A percentile compares a stretch with the other conserved stretches of the same genome.
Conservation (phyloP, 2,797 vertebrate genomes). For the Chrysocyon brachyurus region DNA sequence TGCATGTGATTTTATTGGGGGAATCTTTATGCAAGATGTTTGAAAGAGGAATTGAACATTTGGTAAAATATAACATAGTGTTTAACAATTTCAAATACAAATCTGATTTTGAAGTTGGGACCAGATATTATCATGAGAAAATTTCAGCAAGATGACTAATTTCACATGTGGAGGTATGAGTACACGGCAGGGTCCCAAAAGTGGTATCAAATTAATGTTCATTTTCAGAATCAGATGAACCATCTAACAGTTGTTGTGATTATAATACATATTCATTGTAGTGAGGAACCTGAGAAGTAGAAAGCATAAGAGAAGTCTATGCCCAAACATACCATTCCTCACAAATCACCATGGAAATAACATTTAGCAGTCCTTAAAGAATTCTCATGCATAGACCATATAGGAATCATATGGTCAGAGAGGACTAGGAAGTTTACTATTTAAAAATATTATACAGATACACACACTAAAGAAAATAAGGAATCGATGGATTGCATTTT, state of each 20-base stretch:
- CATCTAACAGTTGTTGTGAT: background rate
- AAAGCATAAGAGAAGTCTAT: background rate
- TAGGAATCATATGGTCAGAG: background rate
- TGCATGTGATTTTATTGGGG: background rate
- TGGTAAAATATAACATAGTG: background rate
- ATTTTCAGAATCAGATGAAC: background rate
- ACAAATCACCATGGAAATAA: background rate
- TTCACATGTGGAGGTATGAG: background rate
- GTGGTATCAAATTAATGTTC: background rate
- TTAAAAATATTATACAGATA: background rate
- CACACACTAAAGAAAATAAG: background rate
- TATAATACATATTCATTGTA: background rate
- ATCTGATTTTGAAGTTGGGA: background rate
- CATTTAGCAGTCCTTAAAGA: background rate
- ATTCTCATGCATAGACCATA: background rate
- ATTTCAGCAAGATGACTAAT: background rate
- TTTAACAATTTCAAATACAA: background rate
- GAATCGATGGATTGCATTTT: background rate
- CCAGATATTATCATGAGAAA: background rate
- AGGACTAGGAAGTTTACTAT: background rate
- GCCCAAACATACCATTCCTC: background rate
- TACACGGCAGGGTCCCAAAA: background rate
- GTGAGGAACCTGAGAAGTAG: background rate
- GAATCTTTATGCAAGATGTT: background rate
- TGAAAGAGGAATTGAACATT: background rate